Evolutionary conservation across 2,888 invertebrate species (phyloP).

Genomic region (Rhingia campestris): DNA sequence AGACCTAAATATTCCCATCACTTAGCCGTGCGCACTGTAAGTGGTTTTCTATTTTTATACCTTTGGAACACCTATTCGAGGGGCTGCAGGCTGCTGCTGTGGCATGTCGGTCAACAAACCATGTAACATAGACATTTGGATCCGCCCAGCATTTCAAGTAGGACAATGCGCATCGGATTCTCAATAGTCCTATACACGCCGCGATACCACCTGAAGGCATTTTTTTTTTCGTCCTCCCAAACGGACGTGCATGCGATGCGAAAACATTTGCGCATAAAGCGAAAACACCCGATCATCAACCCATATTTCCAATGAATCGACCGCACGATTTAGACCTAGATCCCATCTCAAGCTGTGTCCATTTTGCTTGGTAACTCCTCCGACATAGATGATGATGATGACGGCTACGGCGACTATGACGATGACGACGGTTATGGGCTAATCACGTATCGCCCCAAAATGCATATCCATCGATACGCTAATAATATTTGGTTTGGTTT

Average conservation of each 20-base stretch:
- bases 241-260: slow-evolving; percentile 56
- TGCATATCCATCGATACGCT: slow-evolving; percentile 72
- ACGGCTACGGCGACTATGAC: slow-evolving; percentile 9
- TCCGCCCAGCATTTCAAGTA: slow-evolving; percentile 47
- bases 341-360: slow-evolving; percentile 65
- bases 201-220: slow-evolving; percentile 46
- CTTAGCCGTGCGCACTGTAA: background rate
- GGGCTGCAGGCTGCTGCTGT: background rate
- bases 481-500: slow-evolving; percentile 68
- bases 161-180: slow-evolving; percentile 45
- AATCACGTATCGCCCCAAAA: slow-evolving; percentile 73
- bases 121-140: slow-evolving; percentile 42
- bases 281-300: slow-evolving; percentile 52
- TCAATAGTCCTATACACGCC: slow-evolving; percentile 8
- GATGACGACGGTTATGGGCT: slow-evolving; percentile 67
- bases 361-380: slow-evolving; percentile 60
- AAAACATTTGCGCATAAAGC: slow-evolving; percentile 60
- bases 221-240: slow-evolving; percentile 10
- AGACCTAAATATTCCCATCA: slow-evolving; percentile 43
- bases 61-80: slow-evolving; percentile 13
- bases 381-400: slow-evolving; percentile 12
- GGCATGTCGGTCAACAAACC: slow-evolving; percentile 49
- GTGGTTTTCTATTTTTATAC: slow-evolving; percentile 18
- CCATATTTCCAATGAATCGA: slow-evolving; percentile 59
- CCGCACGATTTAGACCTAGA: slow-evolving; percentile 69